Percentiles rank a stretch among this genome's conserved stretches.
Evolutionary conservation across 2,888 invertebrate genomes (phyloP).

Genomic region (Pasiphila rectangulata): DNA sequence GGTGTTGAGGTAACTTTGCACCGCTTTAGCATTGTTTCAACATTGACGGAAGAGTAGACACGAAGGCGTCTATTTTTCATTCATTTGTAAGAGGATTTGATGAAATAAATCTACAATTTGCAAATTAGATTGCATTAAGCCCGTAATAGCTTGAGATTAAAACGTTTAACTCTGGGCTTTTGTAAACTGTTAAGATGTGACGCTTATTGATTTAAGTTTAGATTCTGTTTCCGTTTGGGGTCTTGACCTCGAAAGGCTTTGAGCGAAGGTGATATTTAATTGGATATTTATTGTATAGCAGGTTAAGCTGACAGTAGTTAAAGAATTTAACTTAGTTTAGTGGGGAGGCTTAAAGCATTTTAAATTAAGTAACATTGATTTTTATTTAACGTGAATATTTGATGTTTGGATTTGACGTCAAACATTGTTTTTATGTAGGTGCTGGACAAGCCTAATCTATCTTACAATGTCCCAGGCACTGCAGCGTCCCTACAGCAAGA

Average conservation of each 20-base stretch:
- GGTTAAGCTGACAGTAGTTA: too few species aligned
- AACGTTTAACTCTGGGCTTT: background rate
- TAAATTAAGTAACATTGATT: too few species aligned
- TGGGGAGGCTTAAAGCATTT: too few species aligned
- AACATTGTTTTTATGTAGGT: too few species aligned
- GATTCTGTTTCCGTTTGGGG: background rate
- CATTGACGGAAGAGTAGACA: conserved; percentile 64
- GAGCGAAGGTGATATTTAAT: too few species aligned
- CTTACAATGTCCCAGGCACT: too few species aligned
- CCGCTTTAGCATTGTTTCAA: conserved; percentile 53
- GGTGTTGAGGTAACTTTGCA: conserved; percentile 17
- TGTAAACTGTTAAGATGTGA: background rate
- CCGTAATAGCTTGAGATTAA: background rate
- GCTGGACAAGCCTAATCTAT: too few species aligned
- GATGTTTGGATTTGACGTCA: too few species aligned
- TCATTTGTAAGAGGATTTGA: conserved; percentile 49
- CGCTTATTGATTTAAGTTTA: background rate
- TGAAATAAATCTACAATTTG: conserved; percentile 34
- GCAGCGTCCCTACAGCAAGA: too few species aligned
- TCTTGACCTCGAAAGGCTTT: background rate
- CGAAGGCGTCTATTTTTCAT: conserved; percentile 57
- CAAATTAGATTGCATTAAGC: conserved; percentile 11
- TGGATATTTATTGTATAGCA: too few species aligned
- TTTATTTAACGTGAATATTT: too few species aligned
- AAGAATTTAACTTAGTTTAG: too few species aligned